A percentile compares a stretch with the other conserved stretches of the same genome.
These are phyloP conservation scores for Fregata magnificens DNA, from an alignment of 2,113 vertebrate species.

Conservation along the genomic window DNA sequence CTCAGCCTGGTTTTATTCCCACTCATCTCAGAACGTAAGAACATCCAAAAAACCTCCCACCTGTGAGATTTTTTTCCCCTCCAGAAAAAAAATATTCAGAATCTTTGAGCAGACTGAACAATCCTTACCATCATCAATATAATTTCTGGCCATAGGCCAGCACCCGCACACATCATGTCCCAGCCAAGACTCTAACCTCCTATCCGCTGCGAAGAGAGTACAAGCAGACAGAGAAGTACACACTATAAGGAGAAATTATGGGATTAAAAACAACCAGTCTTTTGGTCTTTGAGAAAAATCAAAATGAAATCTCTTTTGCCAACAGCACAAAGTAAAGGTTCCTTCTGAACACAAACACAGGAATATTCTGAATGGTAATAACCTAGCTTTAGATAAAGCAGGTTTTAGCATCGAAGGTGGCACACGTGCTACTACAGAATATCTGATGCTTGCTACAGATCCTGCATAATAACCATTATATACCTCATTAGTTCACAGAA, in stretches of 20 bases:
- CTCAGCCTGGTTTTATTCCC: not conserved
- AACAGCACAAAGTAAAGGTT: not conserved
- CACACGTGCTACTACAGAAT: not conserved
- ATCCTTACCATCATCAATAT: not conserved
- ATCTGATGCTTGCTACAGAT: not conserved
- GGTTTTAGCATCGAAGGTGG: not conserved
- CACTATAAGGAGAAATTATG: not conserved
- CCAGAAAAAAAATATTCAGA: not conserved
- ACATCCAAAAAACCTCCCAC: not conserved
- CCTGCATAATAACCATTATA: not conserved
- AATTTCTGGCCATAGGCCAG: not conserved
- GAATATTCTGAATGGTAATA: not conserved
- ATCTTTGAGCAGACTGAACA: not conserved
- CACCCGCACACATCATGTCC: not conserved
- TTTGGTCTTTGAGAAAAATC: not conserved
- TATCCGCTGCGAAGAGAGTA: not conserved
- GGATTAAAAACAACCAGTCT: not conserved
- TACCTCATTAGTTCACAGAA: not conserved
- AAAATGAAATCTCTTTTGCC: not conserved
- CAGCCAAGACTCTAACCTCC: not conserved
- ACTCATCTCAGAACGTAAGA: not conserved
- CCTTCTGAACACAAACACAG: not conserved
- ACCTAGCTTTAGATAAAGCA: not conserved
- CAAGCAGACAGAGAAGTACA: not conserved
- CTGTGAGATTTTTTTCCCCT: not conserved